Conservation (phyloP, 2,797 vertebrate genomes). For the Heliangelus exortis region DNA sequence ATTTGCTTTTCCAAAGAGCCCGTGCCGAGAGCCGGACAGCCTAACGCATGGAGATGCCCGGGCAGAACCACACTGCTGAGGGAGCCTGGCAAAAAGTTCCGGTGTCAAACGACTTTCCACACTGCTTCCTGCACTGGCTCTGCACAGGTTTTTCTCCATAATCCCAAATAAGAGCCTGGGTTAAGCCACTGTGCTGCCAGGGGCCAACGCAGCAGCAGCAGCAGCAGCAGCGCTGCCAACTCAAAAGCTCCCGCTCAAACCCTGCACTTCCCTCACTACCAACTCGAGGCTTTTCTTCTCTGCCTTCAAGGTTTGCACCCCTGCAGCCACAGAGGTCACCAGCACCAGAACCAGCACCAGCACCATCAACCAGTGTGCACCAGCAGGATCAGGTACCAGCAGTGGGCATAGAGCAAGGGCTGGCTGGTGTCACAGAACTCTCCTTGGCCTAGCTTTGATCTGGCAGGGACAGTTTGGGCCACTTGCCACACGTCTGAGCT, state of each 20-base stretch:
- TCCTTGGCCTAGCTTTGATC: neutral
- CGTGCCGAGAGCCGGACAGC: neutral
- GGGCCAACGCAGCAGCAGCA: neutral
- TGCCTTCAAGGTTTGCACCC: neutral
- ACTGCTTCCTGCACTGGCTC: neutral
- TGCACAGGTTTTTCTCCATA: neutral
- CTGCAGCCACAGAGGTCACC: neutral
- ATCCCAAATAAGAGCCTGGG: neutral
- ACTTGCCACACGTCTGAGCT: constrained; percentile 24
- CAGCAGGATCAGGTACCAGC: rapidly evolving
- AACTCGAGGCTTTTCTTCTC: rapidly evolving
- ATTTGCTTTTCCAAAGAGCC: constrained; percentile 42
- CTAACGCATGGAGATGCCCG: neutral
- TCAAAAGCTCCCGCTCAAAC: neutral
- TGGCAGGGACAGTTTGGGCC: neutral
- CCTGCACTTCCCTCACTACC: neutral
- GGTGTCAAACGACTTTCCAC: neutral
- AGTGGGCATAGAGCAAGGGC: neutral
- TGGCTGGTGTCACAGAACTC: neutral
- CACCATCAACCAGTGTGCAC: neutral
- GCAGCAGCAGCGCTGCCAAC: neutral
- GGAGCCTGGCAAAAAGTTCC: neutral
- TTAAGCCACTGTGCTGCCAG: neutral
- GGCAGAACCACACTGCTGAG: neutral
- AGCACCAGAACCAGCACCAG: neutral